Conservation (phyloP, 2,113 vertebrate species). For the Rallus limicola region DNA sequence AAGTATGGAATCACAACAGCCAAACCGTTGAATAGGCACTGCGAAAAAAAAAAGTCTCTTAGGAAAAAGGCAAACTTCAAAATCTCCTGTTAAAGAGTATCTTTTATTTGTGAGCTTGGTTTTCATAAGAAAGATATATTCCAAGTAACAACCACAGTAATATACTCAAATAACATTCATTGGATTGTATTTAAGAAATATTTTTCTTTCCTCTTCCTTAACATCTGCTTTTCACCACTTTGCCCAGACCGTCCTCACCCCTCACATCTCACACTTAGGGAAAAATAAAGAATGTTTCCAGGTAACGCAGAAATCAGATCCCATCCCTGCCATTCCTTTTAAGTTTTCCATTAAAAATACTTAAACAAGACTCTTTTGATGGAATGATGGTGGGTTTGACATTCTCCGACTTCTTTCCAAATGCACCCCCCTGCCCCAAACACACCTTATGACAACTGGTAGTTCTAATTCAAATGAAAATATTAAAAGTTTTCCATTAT, state of each 20-base stretch:
- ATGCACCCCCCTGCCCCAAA: not conserved
- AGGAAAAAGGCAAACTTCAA: not conserved
- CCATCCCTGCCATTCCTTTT: not conserved
- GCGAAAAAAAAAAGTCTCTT: not conserved
- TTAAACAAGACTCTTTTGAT: not conserved
- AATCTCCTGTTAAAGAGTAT: not conserved
- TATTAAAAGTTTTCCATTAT: not conserved
- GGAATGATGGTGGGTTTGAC: not conserved
- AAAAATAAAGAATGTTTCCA: not conserved
- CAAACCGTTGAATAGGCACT: not conserved
- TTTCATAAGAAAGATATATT: not conserved
- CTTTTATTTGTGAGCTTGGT: not conserved
- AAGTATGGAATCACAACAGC: not conserved
- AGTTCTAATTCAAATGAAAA: not conserved
- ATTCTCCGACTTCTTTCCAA: not conserved
- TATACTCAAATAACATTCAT: not conserved
- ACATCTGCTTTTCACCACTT: not conserved
- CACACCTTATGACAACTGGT: not conserved
- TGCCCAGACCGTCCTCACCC: not conserved
- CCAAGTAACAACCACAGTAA: not conserved
- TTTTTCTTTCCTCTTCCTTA: not conserved
- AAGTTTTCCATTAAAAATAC: not conserved
- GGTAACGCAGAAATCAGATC: not conserved
- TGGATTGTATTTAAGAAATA: not conserved
- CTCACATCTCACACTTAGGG: accelerated